A percentile compares a stretch with the other conserved stretches of the same genome.
These are phyloP conservation scores for Microtus pennsylvanicus DNA, from an alignment of 2,113 vertebrate genomes.

Conservation along the genomic window DNA sequence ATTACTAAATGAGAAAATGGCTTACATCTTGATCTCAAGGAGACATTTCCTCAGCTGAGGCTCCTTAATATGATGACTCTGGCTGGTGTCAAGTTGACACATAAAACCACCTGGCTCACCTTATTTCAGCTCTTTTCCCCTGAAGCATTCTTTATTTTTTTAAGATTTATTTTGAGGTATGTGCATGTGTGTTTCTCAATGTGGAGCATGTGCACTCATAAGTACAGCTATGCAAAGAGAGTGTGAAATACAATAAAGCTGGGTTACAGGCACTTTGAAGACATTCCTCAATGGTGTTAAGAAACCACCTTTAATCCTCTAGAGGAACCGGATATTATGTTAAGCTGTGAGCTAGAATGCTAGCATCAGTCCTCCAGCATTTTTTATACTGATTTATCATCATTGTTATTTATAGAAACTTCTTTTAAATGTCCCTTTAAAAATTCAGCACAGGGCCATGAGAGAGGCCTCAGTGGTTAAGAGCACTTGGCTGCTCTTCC, in stretches of 20 bases:
- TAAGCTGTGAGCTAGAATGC: neutral
- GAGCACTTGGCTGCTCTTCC: neutral
- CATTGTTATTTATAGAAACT: neutral
- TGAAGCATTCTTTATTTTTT: neutral
- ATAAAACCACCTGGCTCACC: neutral
- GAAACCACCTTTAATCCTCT: neutral
- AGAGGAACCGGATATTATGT: neutral
- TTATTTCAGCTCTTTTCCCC: neutral
- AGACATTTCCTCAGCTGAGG: neutral
- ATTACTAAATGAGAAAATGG: neutral
- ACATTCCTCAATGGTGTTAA: no score
- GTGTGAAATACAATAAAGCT: neutral
- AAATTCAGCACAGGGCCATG: neutral
- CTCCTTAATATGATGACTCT: neutral
- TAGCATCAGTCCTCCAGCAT: neutral
- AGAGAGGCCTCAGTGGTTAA: neutral
- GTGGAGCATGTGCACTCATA: neutral
- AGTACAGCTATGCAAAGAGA: neutral
- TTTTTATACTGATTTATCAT: neutral
- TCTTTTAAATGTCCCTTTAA: neutral
- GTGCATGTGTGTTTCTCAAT: neutral
- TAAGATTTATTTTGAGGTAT: neutral
- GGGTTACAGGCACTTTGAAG: neutral
- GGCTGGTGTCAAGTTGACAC: neutral
- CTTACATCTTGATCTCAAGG: neutral